Evolutionary conservation across 2,113 vertebrate genomes (phyloP), one percentile per base, ranked within the genome.

Genomic region (Mesembrinibis cayennensis): DNA sequence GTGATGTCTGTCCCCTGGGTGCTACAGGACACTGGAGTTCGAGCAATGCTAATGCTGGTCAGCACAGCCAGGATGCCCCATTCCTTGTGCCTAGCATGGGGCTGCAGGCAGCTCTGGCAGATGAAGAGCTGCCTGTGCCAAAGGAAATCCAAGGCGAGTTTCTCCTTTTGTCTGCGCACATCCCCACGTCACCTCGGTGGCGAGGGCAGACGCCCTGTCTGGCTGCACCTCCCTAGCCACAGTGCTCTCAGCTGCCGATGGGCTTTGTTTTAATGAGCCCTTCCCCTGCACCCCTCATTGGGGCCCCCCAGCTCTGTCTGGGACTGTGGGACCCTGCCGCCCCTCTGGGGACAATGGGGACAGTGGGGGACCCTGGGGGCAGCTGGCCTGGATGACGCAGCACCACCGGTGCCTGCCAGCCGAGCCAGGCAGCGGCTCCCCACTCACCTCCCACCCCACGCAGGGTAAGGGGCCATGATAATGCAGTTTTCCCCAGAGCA

Each of bases 401-500:
- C 88, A 82, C 16, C n/a, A 7, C 32, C 2, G 4, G 0, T 0
- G 5, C 63, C 69, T 22, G 72, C 70, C 55, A 40, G 59, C 32
- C 1, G 1, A 66, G 56, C 55, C 29, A 2, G 1, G 26, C 0
- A 3, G 45, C 65, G 21, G 53, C 81, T 72, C 42, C 53, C 76
- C 5, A 2, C 30, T 45, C 6, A 2, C 44, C 56, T 61, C 83
- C 76, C 3, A 0, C 72, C 72, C 84, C 3, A 3, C 19, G 6
- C 29, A 13, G 69, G 26, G 29, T 45, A 53, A 20, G 38, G 70
- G 73, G 72, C 87, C 20, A 5, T 97, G 96, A 97, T 81, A 0
- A n/a, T 95, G 95, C 95, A 96, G 65, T 93, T 96, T 96, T 93
- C 79, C 73, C 56, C 3, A 1, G 47, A 63, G 78, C 84, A 89